A percentile compares a stretch with the other conserved stretches of the same genome.
Conservation (phyloP, 53 echinoderm and acorn worm genomes). For the Paracentrotus lividus region DNA sequence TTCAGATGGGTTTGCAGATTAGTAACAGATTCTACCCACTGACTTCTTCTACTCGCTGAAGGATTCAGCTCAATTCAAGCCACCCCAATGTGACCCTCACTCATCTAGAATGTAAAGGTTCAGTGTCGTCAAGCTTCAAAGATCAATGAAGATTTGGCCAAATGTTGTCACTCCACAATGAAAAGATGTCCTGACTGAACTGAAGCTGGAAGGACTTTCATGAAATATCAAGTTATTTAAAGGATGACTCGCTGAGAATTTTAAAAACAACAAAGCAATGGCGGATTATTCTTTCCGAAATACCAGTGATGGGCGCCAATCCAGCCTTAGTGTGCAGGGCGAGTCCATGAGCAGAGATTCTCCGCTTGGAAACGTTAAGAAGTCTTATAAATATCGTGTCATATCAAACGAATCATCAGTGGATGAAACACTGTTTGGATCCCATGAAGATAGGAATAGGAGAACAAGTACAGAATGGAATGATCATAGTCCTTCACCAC, state of each 20-base stretch:
- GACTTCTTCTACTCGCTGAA: neutral
- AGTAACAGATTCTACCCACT: too few relatives aligned
- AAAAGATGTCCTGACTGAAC: neutral
- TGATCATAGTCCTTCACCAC: constrained; percentile 20
- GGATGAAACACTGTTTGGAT: constrained; percentile 90
- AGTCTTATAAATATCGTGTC: constrained; percentile 83
- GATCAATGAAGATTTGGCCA: neutral
- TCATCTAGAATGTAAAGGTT: neutral
- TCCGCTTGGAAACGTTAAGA: constrained; percentile 66
- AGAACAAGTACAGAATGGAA: neutral
- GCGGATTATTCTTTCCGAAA: constrained; percentile 9
- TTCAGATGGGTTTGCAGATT: neutral
- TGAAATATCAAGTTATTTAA: neutral
- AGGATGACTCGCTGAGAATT: neutral
- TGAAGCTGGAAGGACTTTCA: neutral
- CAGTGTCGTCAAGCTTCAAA: neutral
- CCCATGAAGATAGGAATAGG: constrained; percentile 71
- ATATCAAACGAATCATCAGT: constrained; percentile 78
- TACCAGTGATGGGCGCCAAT: constrained; percentile 70
- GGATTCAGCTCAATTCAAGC: neutral
- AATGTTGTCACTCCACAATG: neutral
- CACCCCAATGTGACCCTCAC: neutral
- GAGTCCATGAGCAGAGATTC: constrained; percentile 68
- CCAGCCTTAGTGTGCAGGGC: constrained; percentile 88
- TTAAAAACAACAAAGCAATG: neutral